phyloP scores from a whole-genome alignment of 2,797 vertebrate species.

The Falco berigora region DNA sequence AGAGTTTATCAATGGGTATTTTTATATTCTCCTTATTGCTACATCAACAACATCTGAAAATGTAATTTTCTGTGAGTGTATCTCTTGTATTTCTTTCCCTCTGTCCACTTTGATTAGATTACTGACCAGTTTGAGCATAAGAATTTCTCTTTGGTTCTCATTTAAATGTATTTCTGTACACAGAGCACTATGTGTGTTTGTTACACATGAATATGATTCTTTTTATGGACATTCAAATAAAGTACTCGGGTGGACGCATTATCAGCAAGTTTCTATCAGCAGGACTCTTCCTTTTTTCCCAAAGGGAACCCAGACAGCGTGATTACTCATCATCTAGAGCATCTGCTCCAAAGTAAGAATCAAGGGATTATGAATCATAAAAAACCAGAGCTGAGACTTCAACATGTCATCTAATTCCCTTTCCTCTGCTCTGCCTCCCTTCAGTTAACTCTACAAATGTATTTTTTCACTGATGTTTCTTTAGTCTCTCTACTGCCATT shows the following conservation, averaged over 20 bases:
- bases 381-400: not conserved
- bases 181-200: not conserved
- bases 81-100: not conserved
- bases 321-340: not conserved
- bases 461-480: not conserved
- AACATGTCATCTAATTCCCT: not conserved
- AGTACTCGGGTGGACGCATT: not conserved
- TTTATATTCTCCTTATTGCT: conserved; percentile 27
- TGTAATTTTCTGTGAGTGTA: conserved; percentile 12
- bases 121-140: not conserved
- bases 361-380: not conserved
- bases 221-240: not conserved
- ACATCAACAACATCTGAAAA: conserved; percentile 44
- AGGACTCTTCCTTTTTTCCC: not conserved
- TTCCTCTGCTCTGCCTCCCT: not conserved
- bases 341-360: not conserved
- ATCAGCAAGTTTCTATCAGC: not conserved
- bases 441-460: not conserved
- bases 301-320: not conserved
- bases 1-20: conserved; percentile 16
- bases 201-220: not conserved
- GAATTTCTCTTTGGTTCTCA: not conserved
- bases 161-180: not conserved
- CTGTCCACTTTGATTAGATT: not conserved
- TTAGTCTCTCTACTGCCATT: not conserved